Base-by-base conservation (phyloP, 2,888 invertebrate species). In the Plutella xylostella region DNA sequence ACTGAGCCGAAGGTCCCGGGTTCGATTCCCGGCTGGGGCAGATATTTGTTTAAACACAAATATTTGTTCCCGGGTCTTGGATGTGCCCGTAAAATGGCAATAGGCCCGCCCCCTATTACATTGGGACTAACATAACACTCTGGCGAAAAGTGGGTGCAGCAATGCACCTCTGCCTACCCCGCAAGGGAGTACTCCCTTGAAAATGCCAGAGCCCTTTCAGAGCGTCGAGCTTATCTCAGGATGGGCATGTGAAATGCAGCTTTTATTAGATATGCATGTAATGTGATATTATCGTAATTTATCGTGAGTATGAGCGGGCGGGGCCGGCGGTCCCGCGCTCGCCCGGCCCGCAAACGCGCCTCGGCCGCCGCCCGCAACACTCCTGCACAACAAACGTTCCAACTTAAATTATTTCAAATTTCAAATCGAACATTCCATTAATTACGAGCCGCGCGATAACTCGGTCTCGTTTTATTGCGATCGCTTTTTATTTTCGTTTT, bases 371-470 rank as follows among this genome's bases (percentile, higher is more conserved):
- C 63, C 63, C 55, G 56, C 54, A 50, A 57, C 54, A 56, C 67
- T 63, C 60, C 39, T 39, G 42, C 50, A 46, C 60, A 66, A 56
- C 55, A 54, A 21, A 30, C 54, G 51, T 52, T 52, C 55, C 47
- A 56, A 51, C 55, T 20, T 28, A 28, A 3, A 28, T 20, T 18
- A 37, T 20, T 35, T 17, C 18, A 57, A 54, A 61, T 60, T 63
- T 68, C 63, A 70, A 72, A 73, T 70, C 71, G 68, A 72, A 76
- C 68, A 71, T 69, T 69, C 67, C 69, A 72, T 77, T 77, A 74
- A 78, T 77, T 77, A 70, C 68, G 65, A 71, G 63, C 68, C 62
- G 65, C 64, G 67, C 58, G 60, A 77, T 79, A 76, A 73, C 61
- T 51, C 72, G 68, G 65, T 65, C 65, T 50, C 50, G 65, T 72